A percentile compares a stretch with the other conserved stretches of the same genome.
phyloP scores from a whole-genome alignment of 2,113 vertebrate species.

The Origma solitaria region DNA sequence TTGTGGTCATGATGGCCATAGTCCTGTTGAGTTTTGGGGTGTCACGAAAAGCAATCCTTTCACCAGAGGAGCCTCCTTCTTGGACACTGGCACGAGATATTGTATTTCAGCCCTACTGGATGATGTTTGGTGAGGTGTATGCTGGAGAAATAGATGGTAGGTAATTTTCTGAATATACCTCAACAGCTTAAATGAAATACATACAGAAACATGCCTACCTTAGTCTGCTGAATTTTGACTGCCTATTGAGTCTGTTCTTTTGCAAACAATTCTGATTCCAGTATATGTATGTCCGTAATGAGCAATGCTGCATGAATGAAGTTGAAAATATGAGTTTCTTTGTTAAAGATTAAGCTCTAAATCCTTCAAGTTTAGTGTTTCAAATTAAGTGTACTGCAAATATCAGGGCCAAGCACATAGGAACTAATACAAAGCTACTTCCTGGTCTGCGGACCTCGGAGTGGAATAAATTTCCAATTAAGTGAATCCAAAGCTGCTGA shows the following conservation, averaged over 20 bases:
- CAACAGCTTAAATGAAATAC: not conserved
- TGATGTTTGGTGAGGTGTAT: constrained; percentile 98
- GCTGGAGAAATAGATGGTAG: constrained; percentile 86
- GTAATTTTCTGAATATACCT: constrained; percentile 19
- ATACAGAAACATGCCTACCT: not conserved
- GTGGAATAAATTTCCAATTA: not conserved
- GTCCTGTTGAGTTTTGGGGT: constrained; percentile 94
- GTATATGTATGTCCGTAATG: not conserved
- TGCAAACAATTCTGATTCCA: not conserved
- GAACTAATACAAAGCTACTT: not conserved
- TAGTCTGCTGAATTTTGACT: not conserved
- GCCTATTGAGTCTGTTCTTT: not conserved
- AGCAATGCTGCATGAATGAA: not conserved
- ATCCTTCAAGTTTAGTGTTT: not conserved
- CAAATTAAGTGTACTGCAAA: not conserved
- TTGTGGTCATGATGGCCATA: constrained; percentile 96
- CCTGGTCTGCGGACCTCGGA: not conserved
- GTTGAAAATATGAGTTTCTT: not conserved
- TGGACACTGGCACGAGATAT: constrained; percentile 88
- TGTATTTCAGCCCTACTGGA: constrained; percentile 96
- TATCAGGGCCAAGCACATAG: not conserved
- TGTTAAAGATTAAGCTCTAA: not conserved
- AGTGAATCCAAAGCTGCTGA: not conserved
- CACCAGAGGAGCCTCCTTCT: constrained; percentile 84
- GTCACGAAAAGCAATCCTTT: constrained; percentile 91